Conservation (phyloP, 2,113 vertebrate species). For the Cyphomyrus plagiostoma region DNA sequence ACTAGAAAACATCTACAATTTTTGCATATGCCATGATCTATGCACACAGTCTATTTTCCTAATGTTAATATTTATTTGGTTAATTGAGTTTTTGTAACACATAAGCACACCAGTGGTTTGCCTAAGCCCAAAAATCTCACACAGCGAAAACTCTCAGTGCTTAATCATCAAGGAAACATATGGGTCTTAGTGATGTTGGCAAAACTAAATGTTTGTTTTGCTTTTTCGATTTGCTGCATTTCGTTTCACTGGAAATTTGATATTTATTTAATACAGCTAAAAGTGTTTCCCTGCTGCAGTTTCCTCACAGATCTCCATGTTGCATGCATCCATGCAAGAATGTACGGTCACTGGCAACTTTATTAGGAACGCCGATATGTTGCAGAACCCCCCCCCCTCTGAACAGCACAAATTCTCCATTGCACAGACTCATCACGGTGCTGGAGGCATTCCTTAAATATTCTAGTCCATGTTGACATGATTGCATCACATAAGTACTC, state of each 20-base stretch:
- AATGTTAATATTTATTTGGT: neutral
- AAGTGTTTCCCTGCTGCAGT: neutral
- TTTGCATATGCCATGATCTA: neutral
- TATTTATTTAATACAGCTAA: neutral
- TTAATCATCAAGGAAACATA: conserved; percentile 4
- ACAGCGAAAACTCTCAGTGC: neutral
- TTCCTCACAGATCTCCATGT: neutral
- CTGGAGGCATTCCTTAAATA: neutral
- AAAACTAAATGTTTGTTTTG: neutral
- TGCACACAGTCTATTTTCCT: neutral
- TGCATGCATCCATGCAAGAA: neutral
- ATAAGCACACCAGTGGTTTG: neutral
- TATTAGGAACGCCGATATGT: neutral
- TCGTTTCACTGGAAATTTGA: neutral
- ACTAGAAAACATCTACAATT: neutral
- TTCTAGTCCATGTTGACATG: neutral
- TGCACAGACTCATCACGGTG: neutral
- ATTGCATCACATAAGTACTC: neutral
- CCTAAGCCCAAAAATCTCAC: neutral
- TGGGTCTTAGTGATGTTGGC: conserved; percentile 1
- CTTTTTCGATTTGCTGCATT: neutral
- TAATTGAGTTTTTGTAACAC: neutral
- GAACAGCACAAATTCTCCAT: neutral
- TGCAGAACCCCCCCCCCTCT: neutral
- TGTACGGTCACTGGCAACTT: neutral